Evolutionary conservation across 2,113 vertebrate species (phyloP), one percentile per base, ranked within the genome.

Genomic region (Nesogale talazaci): DNA sequence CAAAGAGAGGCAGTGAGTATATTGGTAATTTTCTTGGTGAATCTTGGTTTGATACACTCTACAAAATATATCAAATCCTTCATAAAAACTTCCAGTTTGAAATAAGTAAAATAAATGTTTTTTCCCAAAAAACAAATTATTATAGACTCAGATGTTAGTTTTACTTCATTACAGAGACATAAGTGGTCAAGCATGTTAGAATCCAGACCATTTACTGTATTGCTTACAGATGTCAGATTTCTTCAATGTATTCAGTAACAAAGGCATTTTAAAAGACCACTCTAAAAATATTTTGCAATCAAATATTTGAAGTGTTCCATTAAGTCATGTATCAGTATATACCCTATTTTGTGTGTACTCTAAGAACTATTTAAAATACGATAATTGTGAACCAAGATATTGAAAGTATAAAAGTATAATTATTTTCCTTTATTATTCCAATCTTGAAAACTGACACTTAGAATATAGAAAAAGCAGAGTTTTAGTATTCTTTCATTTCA

Each of bases 331-430:
- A 65, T 76, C 89, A 2, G 63, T 63, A 16, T 56, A 6, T 46
- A 12, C 42, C 67, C 36, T 72, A 61, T 3, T 84, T 83, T 82
- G 76, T 65, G 16, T 1, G 6, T 15, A 90, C 20, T 6, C 56
- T 70, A 56, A 94, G 91, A 88, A 34, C 57, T 36, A 92, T 80
- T 79, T 90, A 36, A 80, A 61, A 92, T 67, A 86, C 23, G 6
- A 61, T 22, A 2, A 34, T 3, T 82, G 46, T 15, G 87, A 94
- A 92, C 89, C 16, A 57, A 69, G 46, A n/a, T 12, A 59, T 79
- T 61, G 63, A 42, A 36, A 36, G 29, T 34, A 70, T 29, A 67
- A 17, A 67, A 23, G 3, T 8, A 72, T 3, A 83, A 34, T 31
- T 63, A 52, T 36, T 67, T 56, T 82, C 75, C 89, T 67, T 89